These are phyloP conservation scores for Calephelis virginiensis DNA, from an alignment of 1,140 invertebrate genomes.

Conservation along the genomic window DNA sequence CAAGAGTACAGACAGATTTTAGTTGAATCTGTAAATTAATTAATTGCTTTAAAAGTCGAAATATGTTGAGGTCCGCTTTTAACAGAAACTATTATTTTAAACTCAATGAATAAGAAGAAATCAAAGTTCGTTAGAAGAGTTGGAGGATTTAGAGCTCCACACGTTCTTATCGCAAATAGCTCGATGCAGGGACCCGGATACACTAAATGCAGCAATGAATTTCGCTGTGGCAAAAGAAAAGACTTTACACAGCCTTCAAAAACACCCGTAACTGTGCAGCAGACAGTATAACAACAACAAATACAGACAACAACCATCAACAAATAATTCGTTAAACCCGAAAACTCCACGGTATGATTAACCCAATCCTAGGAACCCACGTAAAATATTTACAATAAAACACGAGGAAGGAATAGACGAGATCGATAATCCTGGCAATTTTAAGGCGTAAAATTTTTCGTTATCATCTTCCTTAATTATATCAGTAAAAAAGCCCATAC, in stretches of 20 bases:
- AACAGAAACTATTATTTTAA: too few species aligned
- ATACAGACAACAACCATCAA: background rate
- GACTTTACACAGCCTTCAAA: background rate
- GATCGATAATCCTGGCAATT: background rate
- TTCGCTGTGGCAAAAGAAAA: background rate
- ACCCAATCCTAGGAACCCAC: background rate
- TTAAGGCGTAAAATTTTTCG: conserved; percentile 4
- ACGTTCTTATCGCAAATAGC: too few species aligned
- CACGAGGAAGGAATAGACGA: background rate
- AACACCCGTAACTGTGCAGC: background rate
- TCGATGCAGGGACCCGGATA: too few species aligned
- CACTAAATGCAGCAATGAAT: too few species aligned
- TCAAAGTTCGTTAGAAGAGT: too few species aligned
- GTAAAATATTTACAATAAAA: background rate
- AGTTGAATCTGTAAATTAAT: too few species aligned
- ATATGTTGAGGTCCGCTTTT: too few species aligned
- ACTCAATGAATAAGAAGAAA: too few species aligned
- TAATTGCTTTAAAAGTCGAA: too few species aligned
- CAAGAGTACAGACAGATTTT: too few species aligned
- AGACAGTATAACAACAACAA: background rate
- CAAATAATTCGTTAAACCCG: background rate
- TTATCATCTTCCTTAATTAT: background rate
- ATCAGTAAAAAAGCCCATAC: background rate
- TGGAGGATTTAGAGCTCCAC: too few species aligned
- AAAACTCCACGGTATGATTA: background rate